These are phyloP conservation scores for Sericinus montela DNA, from an alignment of 2,888 invertebrate species.

Conservation along the genomic window DNA sequence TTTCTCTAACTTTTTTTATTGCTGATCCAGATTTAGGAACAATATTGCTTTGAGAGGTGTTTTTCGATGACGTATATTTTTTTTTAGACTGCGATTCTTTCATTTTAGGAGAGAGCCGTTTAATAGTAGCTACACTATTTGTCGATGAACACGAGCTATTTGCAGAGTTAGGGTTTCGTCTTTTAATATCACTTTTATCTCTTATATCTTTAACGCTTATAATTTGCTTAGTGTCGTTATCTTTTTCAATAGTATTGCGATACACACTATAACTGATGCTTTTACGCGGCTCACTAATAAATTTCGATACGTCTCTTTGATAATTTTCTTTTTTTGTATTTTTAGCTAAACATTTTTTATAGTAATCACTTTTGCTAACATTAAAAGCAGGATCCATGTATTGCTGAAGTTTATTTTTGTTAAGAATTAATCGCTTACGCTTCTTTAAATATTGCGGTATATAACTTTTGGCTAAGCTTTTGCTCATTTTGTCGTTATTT, in stretches of 20 bases:
- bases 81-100: constrained; percentile 28
- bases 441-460: constrained; percentile 37
- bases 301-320: constrained; percentile 40
- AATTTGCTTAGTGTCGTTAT: constrained; percentile 1
- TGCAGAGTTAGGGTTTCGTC: constrained; percentile 34
- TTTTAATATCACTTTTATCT: constrained; percentile 31
- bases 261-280: constrained; percentile 46
- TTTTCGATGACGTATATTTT: constrained; percentile 37
- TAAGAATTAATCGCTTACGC: background rate
- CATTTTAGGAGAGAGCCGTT: constrained; percentile 31
- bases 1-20: constrained; percentile 32
- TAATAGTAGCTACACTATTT: constrained; percentile 58
- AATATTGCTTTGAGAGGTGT: constrained; percentile 39
- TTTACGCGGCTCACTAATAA: constrained; percentile 31
- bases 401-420: background rate
- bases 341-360: background rate
- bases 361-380: background rate
- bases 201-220: constrained; percentile 21
- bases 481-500: constrained; percentile 23
- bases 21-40: constrained; percentile 36
- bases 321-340: constrained; percentile 34
- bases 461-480: constrained; percentile 31
- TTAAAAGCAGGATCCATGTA: background rate
- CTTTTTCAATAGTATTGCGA: constrained; percentile 39
- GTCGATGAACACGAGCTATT: constrained; percentile 60